Conservation (phyloP, 2,113 vertebrate genomes). For the Podocnemis expansa region DNA sequence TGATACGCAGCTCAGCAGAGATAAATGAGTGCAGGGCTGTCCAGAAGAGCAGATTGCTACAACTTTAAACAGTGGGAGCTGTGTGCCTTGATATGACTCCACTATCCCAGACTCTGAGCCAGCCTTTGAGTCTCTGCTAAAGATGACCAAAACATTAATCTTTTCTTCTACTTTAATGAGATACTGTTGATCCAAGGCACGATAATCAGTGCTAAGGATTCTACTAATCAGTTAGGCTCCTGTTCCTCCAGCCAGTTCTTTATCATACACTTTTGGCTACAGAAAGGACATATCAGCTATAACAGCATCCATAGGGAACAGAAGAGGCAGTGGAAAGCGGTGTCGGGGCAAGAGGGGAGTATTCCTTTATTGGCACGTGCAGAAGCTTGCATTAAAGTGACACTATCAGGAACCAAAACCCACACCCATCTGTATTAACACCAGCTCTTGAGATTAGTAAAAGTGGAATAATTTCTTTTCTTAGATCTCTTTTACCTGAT, state of each 20-base stretch:
- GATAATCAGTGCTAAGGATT: neutral
- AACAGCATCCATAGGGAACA: rapidly evolving
- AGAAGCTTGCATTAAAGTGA: neutral
- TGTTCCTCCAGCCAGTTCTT: neutral
- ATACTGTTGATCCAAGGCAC: neutral
- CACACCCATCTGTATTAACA: neutral
- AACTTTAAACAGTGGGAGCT: rapidly evolving
- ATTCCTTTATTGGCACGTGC: neutral
- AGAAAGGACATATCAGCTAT: rapidly evolving
- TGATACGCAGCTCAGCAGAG: neutral
- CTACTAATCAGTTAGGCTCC: neutral
- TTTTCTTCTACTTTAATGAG: neutral
- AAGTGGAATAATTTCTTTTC: neutral
- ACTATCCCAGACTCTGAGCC: neutral
- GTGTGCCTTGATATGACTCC: neutral
- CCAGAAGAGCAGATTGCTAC: neutral
- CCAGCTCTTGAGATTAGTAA: neutral
- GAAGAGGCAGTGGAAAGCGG: neutral
- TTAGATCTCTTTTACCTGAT: neutral
- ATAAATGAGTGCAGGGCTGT: neutral
- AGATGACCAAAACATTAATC: neutral
- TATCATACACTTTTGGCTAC: rapidly evolving
- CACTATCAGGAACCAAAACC: neutral
- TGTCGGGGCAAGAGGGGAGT: neutral
- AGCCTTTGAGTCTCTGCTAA: neutral